Percentiles rank a stretch among this genome's conserved stretches.
Evolutionary conservation across 2,888 invertebrate genomes (phyloP).

Genomic region (Nowickia ferox): DNA sequence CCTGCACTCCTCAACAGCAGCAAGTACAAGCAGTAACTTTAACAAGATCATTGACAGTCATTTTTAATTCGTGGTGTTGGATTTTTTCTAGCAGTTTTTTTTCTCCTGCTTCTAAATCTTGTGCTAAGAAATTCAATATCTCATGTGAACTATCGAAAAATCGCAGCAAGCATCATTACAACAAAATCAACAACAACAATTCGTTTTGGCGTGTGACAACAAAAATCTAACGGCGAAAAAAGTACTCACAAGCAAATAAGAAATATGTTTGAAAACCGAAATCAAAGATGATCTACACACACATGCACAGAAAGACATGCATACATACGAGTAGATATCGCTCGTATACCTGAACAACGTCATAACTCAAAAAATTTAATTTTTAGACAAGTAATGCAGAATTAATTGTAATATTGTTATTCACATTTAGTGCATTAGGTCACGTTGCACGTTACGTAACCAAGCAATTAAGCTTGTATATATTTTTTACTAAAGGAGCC

Average conservation of each 20-base stretch:
- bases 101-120: background rate
- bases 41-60: constrained; percentile 65
- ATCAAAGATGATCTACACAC: constrained; percentile 39
- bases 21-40: constrained; percentile 23
- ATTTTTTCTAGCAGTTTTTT: background rate
- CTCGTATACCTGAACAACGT: no score
- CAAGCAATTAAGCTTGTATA: no score
- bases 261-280: constrained; percentile 32
- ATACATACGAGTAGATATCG: no score
- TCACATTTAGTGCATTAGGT: no score
- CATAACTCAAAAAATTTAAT: no score
- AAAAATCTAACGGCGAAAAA: constrained; percentile 63
- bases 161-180: constrained; percentile 46
- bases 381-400: no score
- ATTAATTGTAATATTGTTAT: no score
- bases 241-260: constrained; percentile 27
- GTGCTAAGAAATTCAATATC: constrained; percentile 64
- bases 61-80: constrained; percentile 27
- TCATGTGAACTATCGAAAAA: constrained; percentile 67
- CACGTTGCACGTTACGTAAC: no score
- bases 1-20: background rate
- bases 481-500: no score
- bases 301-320: background rate
- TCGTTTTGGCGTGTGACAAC: constrained; percentile 71
- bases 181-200: constrained; percentile 46